Base-by-base conservation (phyloP, 2,888 invertebrate species). In the Drepanosiphum platanoidis region DNA sequence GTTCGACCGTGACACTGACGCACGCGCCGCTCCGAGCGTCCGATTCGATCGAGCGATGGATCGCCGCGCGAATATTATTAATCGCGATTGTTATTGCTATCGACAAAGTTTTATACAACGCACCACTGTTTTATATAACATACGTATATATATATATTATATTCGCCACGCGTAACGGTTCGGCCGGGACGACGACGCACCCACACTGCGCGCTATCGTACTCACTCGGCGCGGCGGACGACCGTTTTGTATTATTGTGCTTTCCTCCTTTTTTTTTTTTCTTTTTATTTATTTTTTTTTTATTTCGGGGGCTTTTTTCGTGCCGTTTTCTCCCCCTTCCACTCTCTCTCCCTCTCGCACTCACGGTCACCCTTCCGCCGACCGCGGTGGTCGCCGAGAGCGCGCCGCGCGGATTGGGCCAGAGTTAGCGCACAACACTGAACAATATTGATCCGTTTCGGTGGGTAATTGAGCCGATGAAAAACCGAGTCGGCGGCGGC, bases 361-460 rank as follows among this genome's bases (percentile, higher is more conserved):
- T 27, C 1, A 61, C 42, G 61, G 27, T 32, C 5, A 42, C 46
- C 9, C 32, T 39, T 32, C 61, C 36, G 39, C 30, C 70, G 61
- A 36, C 68, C 36, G 9, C 27, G 22, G 36, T 30, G 34, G 66
- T 4, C 42, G 11, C 72, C 32, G 32, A 27, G n/a, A 75, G 84
- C 68, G 84, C 84, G 36, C 66, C 75, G 39, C 39, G 75, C 32
- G 84, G 84, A 68, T 58, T 13, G 66, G 34, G 68, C 66, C 75
- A 27, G 68, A 74, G 61, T 72, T 82, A 81, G 80, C n/a, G n/a
- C 36, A 66, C 80, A 9, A 52, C 74, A 11, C 75, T 61, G 52
- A 46, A 68, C 72, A 64, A 36, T 84, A 84, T 84, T 84, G 84
- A 84, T 84, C 84, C 84, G 84, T 84, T 77, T 77, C 84, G 77